Base-by-base conservation (phyloP, 1,140 invertebrate genomes). In the Pseudomyrmex concolor region DNA sequence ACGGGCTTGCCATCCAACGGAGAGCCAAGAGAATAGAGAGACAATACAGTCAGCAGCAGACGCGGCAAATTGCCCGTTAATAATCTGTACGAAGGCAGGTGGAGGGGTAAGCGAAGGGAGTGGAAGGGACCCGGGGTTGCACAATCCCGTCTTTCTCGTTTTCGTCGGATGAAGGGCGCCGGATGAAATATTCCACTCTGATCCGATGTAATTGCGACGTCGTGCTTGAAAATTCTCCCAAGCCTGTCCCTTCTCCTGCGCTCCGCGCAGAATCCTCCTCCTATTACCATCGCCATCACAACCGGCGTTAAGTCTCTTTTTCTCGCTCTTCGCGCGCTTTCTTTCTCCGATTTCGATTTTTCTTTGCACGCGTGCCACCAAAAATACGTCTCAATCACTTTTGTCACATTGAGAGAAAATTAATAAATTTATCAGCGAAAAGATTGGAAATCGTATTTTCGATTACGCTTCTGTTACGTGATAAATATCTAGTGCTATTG, bases 51-150 rank as follows among this genome's bases (percentile, higher is more conserved):
- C 92, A 91, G 90, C 86, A 92, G 92, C 92, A 94, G 92, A 94
- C 92, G 91, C 92, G 91, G 92, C 92, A 94, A 93, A 94, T 94
- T 93, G 91, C 91, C 92, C 93, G 92, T 93, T 94, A 93, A 93
- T 94, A 94, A 94, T 94, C 91, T 90, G 86, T 89, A 87, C 76
- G 90, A 86, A 87, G 78, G 85, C 64, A 86, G 84, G 59, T 62
- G 70, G 66, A 51, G 80, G 57, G 48, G 66, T 57, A 34, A 50
- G 68, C 68, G 54, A 81, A 66, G 72, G 85, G 62, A 72, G 64
- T 43, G 63, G 7, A 12, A 54, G 34, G 45, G 74, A 34, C 34
- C 0, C 62, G 9, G 57, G 57, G 71, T 66, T 62, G 64, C 45
- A 77, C 63, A 68, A 77, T 59, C 67, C 73, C 54, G 73, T 59